phyloP scores from a whole-genome alignment of 2,113 vertebrate genomes.

The Dasyurus viverrinus region DNA sequence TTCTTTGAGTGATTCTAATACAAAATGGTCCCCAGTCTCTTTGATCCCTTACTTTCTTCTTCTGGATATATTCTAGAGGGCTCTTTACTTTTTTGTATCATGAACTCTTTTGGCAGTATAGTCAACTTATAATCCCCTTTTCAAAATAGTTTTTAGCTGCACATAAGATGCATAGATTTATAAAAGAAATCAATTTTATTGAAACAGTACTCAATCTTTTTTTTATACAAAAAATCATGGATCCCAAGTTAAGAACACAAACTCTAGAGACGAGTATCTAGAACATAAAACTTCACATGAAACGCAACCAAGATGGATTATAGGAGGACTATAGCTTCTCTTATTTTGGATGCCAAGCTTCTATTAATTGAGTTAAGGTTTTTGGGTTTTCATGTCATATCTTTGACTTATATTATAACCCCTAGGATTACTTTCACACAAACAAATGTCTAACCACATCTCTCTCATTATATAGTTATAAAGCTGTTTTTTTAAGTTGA shows the following conservation, averaged over 20 bases:
- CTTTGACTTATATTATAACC: neutral
- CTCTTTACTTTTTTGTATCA: neutral
- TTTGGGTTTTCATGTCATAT: neutral
- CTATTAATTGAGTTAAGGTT: neutral
- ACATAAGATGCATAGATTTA: neutral
- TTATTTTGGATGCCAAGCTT: neutral
- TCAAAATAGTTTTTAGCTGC: neutral
- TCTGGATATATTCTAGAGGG: neutral
- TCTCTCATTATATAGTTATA: neutral
- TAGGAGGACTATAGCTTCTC: neutral
- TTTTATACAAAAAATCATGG: neutral
- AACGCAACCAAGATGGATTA: neutral
- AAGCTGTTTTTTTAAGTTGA: neutral
- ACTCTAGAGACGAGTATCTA: neutral
- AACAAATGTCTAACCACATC: neutral
- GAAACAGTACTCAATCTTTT: neutral
- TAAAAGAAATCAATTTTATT: neutral
- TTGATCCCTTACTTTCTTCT: neutral
- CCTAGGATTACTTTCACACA: neutral
- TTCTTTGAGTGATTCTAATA: neutral
- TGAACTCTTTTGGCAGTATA: neutral
- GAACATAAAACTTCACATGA: neutral
- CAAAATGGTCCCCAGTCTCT: neutral
- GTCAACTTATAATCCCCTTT: neutral
- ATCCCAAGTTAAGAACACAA: neutral